Conservation (phyloP, 30 jellyfish, hydroid and myxozoan species). For the Clytia hemisphaerica region DNA sequence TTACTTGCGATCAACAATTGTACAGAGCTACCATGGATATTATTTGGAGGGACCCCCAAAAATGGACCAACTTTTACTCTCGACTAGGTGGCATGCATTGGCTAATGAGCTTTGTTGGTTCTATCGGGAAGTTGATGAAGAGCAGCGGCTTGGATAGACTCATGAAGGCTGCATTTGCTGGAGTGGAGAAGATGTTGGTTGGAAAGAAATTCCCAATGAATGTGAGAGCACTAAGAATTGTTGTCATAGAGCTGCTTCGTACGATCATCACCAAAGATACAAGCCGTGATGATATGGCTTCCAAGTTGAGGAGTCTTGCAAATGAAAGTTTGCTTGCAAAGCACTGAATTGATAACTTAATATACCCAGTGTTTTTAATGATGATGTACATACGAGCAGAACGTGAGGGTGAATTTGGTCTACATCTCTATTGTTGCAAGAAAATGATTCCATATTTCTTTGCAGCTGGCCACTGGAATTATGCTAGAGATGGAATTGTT, state of each 20-base stretch:
- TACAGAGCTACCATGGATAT: conserved; percentile 12
- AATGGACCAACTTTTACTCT: not conserved
- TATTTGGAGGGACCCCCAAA: not conserved
- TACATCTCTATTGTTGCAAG: conserved; percentile 16
- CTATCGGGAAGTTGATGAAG: conserved; percentile 10
- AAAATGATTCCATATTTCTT: conserved; percentile 17
- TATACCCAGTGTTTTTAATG: conserved; percentile 11
- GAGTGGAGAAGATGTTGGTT: conserved; percentile 1
- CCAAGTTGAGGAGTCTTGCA: not conserved
- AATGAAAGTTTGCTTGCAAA: conserved; percentile 3
- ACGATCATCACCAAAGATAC: too few relatives aligned
- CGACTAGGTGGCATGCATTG: conserved; percentile 25
- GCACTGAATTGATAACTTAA: conserved; percentile 10
- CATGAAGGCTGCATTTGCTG: conserved; percentile 6
- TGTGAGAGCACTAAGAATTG: too few relatives aligned
- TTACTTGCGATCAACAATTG: conserved; percentile 11
- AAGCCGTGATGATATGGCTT: not conserved
- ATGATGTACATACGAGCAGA: conserved; percentile 20
- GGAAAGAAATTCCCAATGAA: conserved; percentile 30
- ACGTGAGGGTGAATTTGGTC: conserved; percentile 26
- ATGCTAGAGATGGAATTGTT: conserved; percentile 11
- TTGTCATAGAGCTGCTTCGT: too few relatives aligned
- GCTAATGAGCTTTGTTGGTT: conserved; percentile 30
- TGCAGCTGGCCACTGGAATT: conserved; percentile 30
- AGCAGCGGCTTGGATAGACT: not conserved